These are phyloP conservation scores for Ernsta delagoae DNA, from an alignment of 2,888 invertebrate species.

Conservation along the genomic window DNA sequence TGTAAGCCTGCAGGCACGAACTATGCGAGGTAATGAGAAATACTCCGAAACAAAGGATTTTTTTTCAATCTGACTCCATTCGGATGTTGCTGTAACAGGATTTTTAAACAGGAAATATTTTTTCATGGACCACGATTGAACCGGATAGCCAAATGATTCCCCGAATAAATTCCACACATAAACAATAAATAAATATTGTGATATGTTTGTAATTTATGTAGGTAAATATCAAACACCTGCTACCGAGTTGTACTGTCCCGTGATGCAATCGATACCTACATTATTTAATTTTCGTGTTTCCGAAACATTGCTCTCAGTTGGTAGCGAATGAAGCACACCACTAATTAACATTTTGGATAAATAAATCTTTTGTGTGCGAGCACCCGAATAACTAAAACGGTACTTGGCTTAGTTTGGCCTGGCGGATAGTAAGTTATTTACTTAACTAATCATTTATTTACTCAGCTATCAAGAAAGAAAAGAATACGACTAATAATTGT, in stretches of 20 bases:
- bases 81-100: conserved; percentile 33
- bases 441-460: not conserved
- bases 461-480: not conserved
- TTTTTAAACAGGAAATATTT: conserved; percentile 32
- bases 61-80: conserved; percentile 26
- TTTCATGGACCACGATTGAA: not conserved
- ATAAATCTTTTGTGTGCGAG: conserved; percentile 51
- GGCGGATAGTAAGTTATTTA: conserved; percentile 25
- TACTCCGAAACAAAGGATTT: conserved; percentile 32
- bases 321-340: conserved; percentile 50
- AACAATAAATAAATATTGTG: conserved; percentile 44
- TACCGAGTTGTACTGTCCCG: conserved; percentile 43
- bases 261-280: conserved; percentile 48
- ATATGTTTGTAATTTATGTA: conserved; percentile 48
- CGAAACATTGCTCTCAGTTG: conserved; percentile 47
- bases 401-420: not conserved
- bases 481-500: too few species aligned
- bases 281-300: conserved; percentile 44
- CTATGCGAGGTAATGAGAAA: conserved; percentile 46
- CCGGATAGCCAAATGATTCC: conserved; percentile 37
- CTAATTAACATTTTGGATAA: conserved; percentile 58
- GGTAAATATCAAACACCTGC: conserved; percentile 43
- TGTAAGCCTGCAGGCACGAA: conserved; percentile 57
- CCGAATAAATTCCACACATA: conserved; percentile 33
- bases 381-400: conserved; percentile 46